Percentiles rank a stretch among this genome's conserved stretches.
Conservation (phyloP, 2,113 vertebrate genomes). For the Antigone vipio region DNA sequence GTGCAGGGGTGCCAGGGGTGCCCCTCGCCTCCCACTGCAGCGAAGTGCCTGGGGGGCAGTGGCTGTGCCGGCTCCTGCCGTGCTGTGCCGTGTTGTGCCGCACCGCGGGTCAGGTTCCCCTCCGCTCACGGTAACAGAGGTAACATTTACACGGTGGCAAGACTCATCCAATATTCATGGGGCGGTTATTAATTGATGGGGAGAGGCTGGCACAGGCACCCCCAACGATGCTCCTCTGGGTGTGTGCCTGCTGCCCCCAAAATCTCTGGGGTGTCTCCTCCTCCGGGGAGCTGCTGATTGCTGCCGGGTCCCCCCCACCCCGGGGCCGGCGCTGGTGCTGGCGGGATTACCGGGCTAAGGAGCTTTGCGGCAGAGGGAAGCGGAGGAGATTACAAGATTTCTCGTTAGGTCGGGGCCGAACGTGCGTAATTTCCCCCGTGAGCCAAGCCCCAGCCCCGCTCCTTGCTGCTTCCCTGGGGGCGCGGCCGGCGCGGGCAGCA, state of each 20-base stretch:
- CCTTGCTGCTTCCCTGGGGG: neutral
- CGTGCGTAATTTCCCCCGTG: neutral
- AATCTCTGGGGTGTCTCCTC: neutral
- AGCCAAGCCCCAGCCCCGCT: neutral
- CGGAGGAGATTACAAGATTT: neutral
- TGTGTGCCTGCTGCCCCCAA: neutral
- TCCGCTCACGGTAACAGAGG: neutral
- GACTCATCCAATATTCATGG: conserved; percentile 35
- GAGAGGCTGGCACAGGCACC: neutral
- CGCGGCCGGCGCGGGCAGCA: neutral
- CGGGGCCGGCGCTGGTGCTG: rapidly evolving
- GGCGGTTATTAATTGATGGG: conserved; percentile 21
- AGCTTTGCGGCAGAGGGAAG: conserved; percentile 2
- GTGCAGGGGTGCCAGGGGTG: neutral
- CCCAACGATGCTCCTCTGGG: neutral
- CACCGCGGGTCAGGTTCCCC: neutral
- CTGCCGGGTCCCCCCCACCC: rapidly evolving
- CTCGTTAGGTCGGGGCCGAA: neutral
- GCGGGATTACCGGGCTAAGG: conserved; percentile 37
- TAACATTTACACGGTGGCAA: conserved; percentile 22
- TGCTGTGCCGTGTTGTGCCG: neutral
- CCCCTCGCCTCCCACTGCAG: neutral
- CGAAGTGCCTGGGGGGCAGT: rapidly evolving
- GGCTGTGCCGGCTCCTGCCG: neutral
- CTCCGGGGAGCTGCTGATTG: neutral